phyloP scores from a whole-genome alignment of 2,888 invertebrate genomes.

The Harpalus rufipes region DNA sequence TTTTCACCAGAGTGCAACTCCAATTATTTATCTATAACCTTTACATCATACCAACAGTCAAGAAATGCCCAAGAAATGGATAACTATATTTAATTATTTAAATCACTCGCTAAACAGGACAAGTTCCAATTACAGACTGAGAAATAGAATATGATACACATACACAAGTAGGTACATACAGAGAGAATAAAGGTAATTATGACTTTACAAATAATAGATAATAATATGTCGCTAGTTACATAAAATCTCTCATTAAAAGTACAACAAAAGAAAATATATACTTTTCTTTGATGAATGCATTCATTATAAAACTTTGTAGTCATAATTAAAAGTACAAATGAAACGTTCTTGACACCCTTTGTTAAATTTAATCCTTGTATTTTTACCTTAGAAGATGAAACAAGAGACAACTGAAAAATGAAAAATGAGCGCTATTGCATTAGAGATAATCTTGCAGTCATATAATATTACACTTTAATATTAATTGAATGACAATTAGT shows the following conservation, averaged over 20 bases:
- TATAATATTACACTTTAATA: neutral
- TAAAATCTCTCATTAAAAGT: constrained; percentile 20
- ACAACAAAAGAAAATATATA: neutral
- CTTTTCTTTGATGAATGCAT: neutral
- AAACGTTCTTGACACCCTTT: constrained; percentile 14
- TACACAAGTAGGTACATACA: no score
- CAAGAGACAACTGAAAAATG: neutral
- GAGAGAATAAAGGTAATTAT: no score
- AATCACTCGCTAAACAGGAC: no score
- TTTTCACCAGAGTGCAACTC: no score
- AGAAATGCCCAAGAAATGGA: no score
- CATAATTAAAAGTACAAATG: constrained; percentile 14
- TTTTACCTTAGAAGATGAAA: neutral
- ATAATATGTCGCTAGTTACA: neutral
- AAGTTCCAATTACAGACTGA: no score
- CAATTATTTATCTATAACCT: no score
- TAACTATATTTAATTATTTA: no score
- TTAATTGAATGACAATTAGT: neutral
- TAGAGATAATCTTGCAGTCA: neutral
- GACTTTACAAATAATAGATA: no score
- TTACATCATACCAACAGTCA: no score
- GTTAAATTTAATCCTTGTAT: constrained; percentile 10
- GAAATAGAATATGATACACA: no score
- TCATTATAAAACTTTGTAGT: neutral
- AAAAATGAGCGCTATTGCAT: neutral